These are phyloP conservation scores for Thecocarcelia acutangulata DNA, from an alignment of 2,888 invertebrate species.

Conservation along the genomic window DNA sequence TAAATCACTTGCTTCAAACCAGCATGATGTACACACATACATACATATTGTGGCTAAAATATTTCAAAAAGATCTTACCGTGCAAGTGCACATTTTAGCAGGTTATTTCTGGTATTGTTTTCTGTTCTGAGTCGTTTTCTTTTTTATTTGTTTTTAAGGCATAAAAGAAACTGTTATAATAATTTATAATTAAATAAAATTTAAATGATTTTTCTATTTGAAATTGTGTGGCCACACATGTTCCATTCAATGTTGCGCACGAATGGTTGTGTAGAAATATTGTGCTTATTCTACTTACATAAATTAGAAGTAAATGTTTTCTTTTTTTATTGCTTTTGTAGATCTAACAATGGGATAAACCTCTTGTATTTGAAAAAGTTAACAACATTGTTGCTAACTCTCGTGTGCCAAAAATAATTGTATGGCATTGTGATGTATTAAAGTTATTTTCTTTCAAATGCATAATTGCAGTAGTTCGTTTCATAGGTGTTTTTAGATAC, in stretches of 20 bases:
- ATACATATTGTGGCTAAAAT: conserved; percentile 41
- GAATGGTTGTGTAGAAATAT: conserved; percentile 30
- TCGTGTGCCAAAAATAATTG: conserved; percentile 21
- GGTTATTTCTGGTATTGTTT: conserved; percentile 28
- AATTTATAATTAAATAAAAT: conserved; percentile 65
- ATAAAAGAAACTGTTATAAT: conserved; percentile 53
- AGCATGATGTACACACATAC: conserved; percentile 13
- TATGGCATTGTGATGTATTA: conserved; percentile 27
- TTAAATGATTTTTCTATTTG: conserved; percentile 52
- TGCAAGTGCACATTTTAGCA: conserved; percentile 39
- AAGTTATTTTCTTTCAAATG: conserved; percentile 6
- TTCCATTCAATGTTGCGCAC: conserved; percentile 20
- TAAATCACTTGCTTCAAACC: conserved; percentile 7
- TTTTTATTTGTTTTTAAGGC: conserved; percentile 23
- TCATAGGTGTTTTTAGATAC: too few relatives aligned
- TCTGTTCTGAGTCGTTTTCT: background rate
- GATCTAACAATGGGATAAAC: conserved; percentile 21
- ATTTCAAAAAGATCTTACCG: conserved; percentile 1
- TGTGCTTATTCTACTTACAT: conserved; percentile 37
- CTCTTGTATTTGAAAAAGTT: background rate
- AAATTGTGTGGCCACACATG: conserved; percentile 31
- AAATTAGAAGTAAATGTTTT: conserved; percentile 37
- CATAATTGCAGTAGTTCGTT: too few relatives aligned
- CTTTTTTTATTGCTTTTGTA: background rate
- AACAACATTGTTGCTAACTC: conserved; percentile 37